Conservation (phyloP, 2,888 invertebrate species). For the Limnephilus auricula region DNA sequence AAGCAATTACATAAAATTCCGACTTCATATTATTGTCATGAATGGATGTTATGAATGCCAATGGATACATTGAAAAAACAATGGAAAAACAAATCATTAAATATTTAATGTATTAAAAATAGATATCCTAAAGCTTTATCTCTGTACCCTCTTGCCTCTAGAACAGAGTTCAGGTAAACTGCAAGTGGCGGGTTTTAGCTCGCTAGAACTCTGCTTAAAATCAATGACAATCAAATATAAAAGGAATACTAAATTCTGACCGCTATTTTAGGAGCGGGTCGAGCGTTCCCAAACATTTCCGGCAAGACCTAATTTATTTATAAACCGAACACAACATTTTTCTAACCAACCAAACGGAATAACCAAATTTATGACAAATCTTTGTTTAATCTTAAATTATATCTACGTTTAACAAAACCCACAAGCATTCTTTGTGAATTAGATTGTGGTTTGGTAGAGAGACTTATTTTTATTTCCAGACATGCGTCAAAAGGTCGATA, state of each 20-base stretch:
- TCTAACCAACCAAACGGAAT: not conserved
- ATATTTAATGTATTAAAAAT: not conserved
- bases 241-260: conserved; percentile 43
- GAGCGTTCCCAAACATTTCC: conserved; percentile 8
- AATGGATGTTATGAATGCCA: not conserved
- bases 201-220: conserved; percentile 40
- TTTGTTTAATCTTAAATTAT: not conserved
- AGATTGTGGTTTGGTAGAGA: not conserved
- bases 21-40: too few relatives aligned
- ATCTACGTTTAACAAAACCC: not conserved
- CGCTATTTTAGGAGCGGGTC: conserved; percentile 26
- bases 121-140: not conserved
- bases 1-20: too few relatives aligned
- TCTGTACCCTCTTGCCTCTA: not conserved
- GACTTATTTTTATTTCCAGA: not conserved
- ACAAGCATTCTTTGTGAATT: not conserved
- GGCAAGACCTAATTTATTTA: not conserved
- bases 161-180: not conserved
- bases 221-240: conserved; percentile 53
- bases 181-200: not conserved
- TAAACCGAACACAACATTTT: not conserved
- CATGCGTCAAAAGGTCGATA: not conserved
- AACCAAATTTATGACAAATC: not conserved
- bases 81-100: not conserved
- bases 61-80: not conserved